Percentiles rank a stretch among this genome's conserved stretches.
These are phyloP conservation scores for Myotis findleyi DNA, from an alignment of 2,797 vertebrate genomes.

Conservation along the genomic window DNA sequence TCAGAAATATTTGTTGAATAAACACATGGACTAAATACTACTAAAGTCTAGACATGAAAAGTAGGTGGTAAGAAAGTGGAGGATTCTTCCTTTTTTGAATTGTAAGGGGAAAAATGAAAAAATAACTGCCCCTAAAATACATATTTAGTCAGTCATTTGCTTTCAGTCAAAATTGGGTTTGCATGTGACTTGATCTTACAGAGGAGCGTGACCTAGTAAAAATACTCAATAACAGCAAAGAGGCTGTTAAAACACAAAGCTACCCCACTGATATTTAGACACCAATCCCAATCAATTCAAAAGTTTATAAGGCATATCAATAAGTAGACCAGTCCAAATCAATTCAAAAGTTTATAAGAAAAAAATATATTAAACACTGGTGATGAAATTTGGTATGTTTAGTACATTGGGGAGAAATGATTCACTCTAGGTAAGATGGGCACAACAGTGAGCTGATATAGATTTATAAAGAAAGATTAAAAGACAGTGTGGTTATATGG, in stretches of 20 bases:
- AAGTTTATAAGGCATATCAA: not conserved
- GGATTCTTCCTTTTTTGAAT: not conserved
- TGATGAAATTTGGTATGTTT: not conserved
- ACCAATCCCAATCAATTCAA: not conserved
- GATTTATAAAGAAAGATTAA: slow-evolving; percentile 13
- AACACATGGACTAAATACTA: not conserved
- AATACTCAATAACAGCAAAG: not conserved
- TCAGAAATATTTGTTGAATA: not conserved
- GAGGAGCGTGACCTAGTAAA: not conserved
- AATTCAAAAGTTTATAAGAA: slow-evolving; percentile 45
- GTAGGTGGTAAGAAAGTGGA: not conserved
- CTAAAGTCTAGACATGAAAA: not conserved
- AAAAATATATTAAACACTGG: not conserved
- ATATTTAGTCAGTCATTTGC: slow-evolving; percentile 13
- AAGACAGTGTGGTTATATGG: not conserved
- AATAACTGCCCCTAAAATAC: not conserved
- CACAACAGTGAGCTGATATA: not conserved
- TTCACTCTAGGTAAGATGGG: not conserved
- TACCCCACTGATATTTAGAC: not conserved
- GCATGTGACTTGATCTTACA: not conserved
- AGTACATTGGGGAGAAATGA: not conserved
- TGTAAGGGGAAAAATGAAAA: not conserved
- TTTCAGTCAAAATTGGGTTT: slow-evolving; percentile 26
- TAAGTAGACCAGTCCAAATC: not conserved
- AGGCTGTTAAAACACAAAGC: not conserved